Evolutionary conservation across 2,113 vertebrate species (phyloP).

Genomic region (Saguinus midas): DNA sequence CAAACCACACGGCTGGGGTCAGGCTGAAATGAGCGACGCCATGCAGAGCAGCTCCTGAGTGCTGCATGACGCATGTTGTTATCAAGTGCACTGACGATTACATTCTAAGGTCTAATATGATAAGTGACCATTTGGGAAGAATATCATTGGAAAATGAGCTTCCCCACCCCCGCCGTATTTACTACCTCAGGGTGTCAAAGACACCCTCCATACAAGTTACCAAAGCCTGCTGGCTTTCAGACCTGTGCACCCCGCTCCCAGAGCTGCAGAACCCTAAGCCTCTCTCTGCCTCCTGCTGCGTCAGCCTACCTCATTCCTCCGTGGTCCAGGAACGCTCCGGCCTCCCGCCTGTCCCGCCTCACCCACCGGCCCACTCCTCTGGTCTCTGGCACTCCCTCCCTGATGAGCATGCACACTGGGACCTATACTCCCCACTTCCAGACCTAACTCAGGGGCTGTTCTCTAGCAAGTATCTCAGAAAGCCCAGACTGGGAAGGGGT

Average conservation of each 20-base stretch:
- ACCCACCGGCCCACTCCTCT: background rate
- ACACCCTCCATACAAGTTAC: background rate
- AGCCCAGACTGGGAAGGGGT: accelerated
- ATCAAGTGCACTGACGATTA: accelerated
- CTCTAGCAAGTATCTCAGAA: background rate
- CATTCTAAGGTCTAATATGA: accelerated
- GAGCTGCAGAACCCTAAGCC: background rate
- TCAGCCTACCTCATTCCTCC: background rate
- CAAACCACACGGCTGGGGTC: accelerated
- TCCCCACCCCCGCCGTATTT: background rate
- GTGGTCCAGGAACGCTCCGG: accelerated
- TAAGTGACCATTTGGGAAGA: background rate
- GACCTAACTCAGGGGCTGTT: background rate
- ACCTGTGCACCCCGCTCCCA: background rate
- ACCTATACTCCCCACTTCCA: no score
- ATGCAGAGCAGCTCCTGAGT: accelerated
- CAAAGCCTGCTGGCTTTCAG: background rate
- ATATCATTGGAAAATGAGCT: no score
- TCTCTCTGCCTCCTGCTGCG: background rate
- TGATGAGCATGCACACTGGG: no score
- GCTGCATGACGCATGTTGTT: accelerated
- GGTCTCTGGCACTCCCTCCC: background rate
- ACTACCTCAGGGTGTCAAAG: background rate
- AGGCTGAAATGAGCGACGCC: accelerated
- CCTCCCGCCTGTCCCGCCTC: background rate